These are phyloP conservation scores for Drosophila lowei DNA, from an alignment of 1,140 invertebrate genomes.

Conservation along the genomic window DNA sequence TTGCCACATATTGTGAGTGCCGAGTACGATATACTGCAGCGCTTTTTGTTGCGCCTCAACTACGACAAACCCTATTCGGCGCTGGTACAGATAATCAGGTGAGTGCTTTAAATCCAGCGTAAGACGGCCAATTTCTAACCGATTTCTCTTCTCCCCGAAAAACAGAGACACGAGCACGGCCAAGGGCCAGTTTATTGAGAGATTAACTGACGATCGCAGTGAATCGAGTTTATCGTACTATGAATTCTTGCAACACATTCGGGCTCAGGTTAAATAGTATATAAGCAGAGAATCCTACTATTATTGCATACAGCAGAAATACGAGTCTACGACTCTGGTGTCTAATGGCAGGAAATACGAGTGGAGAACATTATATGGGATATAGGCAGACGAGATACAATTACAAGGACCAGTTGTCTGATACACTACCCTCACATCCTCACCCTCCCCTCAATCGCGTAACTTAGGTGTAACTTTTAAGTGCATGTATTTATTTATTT, in stretches of 20 bases:
- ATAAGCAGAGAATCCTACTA: slow-evolving; percentile 66
- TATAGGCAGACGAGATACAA: neutral
- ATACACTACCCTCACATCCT: slow-evolving; percentile 2
- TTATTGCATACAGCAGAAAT: slow-evolving; percentile 68
- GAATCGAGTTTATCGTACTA: slow-evolving; percentile 97
- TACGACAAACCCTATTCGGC: slow-evolving; percentile 92
- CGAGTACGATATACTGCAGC: slow-evolving; percentile 90
- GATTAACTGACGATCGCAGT: slow-evolving; percentile 96
- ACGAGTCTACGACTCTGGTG: slow-evolving; percentile 63
- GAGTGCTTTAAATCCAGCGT: slow-evolving; percentile 44
- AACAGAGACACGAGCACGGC: slow-evolving; percentile 94
- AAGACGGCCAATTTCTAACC: neutral
- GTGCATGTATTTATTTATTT: slow-evolving; percentile 80
- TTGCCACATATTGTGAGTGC: slow-evolving; percentile 91
- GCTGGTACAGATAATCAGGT: slow-evolving; percentile 93
- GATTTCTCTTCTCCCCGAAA: no score
- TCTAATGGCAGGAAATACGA: slow-evolving; percentile 33
- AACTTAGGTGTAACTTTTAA: slow-evolving; percentile 59
- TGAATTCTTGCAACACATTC: slow-evolving; percentile 98
- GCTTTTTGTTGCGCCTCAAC: slow-evolving; percentile 93
- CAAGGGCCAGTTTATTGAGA: slow-evolving; percentile 92
- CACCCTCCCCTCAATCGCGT: slow-evolving; percentile 24
- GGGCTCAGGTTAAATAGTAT: slow-evolving; percentile 92
- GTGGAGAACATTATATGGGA: slow-evolving; percentile 25
- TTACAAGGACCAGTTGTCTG: slow-evolving; percentile 4